Evolutionary conservation across 1,140 invertebrate genomes (phyloP).

Genomic region (Triops longicaudatus): DNA sequence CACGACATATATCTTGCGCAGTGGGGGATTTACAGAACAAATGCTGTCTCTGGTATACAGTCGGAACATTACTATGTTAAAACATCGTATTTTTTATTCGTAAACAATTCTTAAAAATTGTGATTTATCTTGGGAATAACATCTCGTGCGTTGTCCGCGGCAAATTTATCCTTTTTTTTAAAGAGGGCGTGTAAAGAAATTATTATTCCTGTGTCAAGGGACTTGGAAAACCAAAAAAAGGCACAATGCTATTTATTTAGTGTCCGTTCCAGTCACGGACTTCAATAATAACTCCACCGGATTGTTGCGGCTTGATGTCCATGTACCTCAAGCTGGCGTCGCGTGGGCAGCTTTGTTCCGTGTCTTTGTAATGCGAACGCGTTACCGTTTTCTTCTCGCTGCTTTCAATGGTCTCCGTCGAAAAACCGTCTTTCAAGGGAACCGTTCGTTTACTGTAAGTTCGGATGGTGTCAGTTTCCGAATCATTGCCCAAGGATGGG

Average conservation of each 20-base stretch:
- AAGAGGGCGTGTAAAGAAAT: not conserved
- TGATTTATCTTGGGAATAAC: not conserved
- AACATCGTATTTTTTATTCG: not conserved
- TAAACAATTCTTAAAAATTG: not conserved
- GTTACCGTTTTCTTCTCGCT: constrained; percentile 57
- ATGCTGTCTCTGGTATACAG: constrained; percentile 7
- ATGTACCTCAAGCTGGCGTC: not conserved
- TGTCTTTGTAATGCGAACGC: constrained; percentile 19
- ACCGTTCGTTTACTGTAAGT: constrained; percentile 55
- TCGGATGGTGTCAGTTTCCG: constrained; percentile 55
- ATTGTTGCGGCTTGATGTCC: constrained; percentile 24
- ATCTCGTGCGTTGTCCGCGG: constrained; percentile 13
- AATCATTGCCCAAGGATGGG: constrained; percentile 47
- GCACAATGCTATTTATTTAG: not conserved
- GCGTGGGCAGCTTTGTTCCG: not conserved
- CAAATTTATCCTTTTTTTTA: not conserved
- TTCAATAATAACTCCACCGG: constrained; percentile 26
- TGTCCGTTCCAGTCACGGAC: constrained; percentile 23
- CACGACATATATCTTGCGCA: not conserved
- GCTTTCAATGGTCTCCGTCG: constrained; percentile 55
- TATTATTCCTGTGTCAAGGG: not conserved
- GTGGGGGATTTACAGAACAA: not conserved
- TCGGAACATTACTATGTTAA: not conserved
- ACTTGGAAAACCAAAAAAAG: not conserved
- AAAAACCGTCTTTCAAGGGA: constrained; percentile 50